Percentiles rank a stretch among this genome's conserved stretches.
Evolutionary conservation across 2,888 invertebrate species (phyloP).

Genomic region (Serrognathus titanus): DNA sequence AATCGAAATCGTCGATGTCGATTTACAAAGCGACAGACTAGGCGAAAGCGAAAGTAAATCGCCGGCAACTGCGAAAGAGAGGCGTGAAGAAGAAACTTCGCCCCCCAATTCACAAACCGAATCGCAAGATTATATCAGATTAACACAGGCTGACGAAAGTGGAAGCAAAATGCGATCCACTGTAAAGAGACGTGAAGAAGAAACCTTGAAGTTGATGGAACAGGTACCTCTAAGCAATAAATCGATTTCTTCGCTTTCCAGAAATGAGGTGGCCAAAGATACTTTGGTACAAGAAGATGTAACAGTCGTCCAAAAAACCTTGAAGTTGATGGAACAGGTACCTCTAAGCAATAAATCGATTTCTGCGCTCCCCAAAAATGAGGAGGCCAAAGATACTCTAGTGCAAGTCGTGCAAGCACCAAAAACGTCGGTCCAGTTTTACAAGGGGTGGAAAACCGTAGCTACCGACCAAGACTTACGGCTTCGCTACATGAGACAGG

Average conservation of each 20-base stretch:
- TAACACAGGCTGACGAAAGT: no score
- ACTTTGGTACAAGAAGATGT: no score
- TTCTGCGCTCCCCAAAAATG: no score
- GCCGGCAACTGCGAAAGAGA: neutral
- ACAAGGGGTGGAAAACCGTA: constrained; percentile 59
- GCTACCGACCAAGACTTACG: constrained; percentile 51
- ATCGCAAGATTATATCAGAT: no score
- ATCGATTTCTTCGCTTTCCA: no score
- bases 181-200: constrained; percentile 18
- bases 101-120: neutral
- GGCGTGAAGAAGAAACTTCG: neutral
- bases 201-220: constrained; percentile 16
- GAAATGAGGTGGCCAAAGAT: no score
- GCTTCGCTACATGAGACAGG: constrained; percentile 58
- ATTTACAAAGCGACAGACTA: constrained; percentile 2
- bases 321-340: constrained; percentile 11
- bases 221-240: constrained; percentile 9
- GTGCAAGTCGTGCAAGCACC: constrained; percentile 47
- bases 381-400: no score
- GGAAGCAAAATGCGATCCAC: neutral
- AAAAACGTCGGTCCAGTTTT: constrained; percentile 64
- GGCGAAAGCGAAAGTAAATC: neutral
- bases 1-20: constrained; percentile 35
- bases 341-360: constrained; percentile 6
- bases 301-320: no score